These are phyloP conservation scores for Macrotis lagotis DNA, from an alignment of 2,113 vertebrate species.

Conservation along the genomic window DNA sequence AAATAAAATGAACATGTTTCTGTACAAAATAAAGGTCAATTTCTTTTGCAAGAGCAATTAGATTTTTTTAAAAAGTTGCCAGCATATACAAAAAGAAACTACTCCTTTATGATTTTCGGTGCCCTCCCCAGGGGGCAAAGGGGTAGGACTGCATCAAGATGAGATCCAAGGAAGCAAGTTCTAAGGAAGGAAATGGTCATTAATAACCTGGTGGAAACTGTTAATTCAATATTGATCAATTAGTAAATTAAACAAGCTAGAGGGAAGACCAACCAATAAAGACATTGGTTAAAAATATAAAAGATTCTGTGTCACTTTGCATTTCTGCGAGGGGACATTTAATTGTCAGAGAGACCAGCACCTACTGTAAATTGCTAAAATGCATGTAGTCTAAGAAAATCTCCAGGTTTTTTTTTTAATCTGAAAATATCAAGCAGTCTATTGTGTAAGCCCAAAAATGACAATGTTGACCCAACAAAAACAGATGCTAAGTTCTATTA, in stretches of 20 bases:
- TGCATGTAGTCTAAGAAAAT: slow-evolving; percentile 42
- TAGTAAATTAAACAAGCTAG: slow-evolving; percentile 47
- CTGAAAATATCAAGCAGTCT: neutral
- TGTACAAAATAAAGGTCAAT: slow-evolving; percentile 36
- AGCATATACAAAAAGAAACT: neutral
- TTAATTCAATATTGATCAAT: slow-evolving; percentile 40
- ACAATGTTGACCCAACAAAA: neutral
- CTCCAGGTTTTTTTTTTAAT: neutral
- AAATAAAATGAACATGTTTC: slow-evolving; percentile 18
- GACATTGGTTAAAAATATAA: slow-evolving; percentile 15
- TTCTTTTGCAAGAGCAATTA: slow-evolving; percentile 13
- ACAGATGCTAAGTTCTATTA: slow-evolving; percentile 1
- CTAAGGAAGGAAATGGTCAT: slow-evolving; percentile 36
- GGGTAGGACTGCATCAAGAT: neutral
- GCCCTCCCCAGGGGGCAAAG: neutral
- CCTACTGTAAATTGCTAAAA: slow-evolving; percentile 32
- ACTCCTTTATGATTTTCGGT: neutral
- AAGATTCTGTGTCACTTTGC: slow-evolving; percentile 25
- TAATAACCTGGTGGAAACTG: slow-evolving; percentile 19
- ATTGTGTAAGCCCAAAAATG: slow-evolving; percentile 19
- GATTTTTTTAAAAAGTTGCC: too few species aligned
- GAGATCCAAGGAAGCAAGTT: slow-evolving; percentile 1
- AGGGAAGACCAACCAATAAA: slow-evolving; percentile 8
- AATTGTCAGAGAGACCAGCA: neutral
- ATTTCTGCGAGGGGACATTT: neutral